Percentiles rank a stretch among this genome's conserved stretches.
Conservation (phyloP, 2,888 invertebrate species). For the Agrypnus murinus region DNA sequence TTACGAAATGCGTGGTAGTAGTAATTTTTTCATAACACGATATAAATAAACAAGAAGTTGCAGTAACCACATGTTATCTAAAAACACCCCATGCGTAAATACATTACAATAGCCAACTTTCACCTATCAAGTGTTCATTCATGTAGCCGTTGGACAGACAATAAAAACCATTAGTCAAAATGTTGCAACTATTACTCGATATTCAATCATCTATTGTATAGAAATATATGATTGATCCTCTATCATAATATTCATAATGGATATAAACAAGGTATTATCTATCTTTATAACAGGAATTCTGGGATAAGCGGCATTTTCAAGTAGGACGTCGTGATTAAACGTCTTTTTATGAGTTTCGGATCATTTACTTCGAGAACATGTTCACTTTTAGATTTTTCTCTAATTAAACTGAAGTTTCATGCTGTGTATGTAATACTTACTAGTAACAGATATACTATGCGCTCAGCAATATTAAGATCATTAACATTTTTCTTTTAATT, state of each 20-base stretch:
- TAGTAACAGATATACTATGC: neutral
- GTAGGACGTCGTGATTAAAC: constrained; percentile 30
- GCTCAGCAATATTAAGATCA: neutral
- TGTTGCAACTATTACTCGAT: constrained; percentile 40
- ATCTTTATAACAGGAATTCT: constrained; percentile 18
- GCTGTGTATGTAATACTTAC: constrained; percentile 6
- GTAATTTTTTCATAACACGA: too few species aligned
- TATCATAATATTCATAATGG: constrained; percentile 24
- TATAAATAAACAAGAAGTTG: constrained; percentile 22
- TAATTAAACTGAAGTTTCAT: constrained; percentile 32
- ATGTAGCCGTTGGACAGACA: constrained; percentile 24
- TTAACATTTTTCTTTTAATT: neutral
- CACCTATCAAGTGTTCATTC: constrained; percentile 26
- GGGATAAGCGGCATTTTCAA: constrained; percentile 20
- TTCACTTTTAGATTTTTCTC: constrained; percentile 19
- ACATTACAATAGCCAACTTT: constrained; percentile 28
- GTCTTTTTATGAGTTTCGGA: constrained; percentile 31
- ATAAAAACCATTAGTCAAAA: constrained; percentile 45
- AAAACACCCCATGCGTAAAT: constrained; percentile 41
- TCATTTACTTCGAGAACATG: constrained; percentile 33
- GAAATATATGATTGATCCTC: constrained; percentile 38
- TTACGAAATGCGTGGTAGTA: too few species aligned
- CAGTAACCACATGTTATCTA: constrained; percentile 22
- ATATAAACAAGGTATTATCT: constrained; percentile 35
- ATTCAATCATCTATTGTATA: constrained; percentile 48